Evolutionary conservation across 2,888 invertebrate species (phyloP).

Genomic region (Patella caerulea): DNA sequence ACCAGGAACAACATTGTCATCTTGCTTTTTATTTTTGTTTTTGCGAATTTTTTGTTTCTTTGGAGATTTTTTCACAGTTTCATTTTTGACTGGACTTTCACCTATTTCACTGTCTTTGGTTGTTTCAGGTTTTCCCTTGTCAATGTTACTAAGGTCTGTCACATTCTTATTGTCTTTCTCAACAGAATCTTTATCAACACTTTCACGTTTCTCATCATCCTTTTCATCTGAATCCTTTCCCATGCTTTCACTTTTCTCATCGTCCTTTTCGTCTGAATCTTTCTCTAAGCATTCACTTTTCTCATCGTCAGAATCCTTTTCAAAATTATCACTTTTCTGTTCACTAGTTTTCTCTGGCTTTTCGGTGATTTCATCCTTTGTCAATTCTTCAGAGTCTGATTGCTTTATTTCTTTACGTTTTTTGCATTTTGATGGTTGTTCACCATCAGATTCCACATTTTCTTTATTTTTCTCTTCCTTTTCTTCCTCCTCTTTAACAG

Average conservation of each 20-base stretch:
- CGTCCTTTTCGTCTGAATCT: neutral
- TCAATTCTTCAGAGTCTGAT: constrained; percentile 20
- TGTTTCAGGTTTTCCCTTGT: constrained; percentile 30
- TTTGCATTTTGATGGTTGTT: constrained; percentile 16
- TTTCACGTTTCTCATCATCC: constrained; percentile 24
- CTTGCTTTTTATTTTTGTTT: constrained; percentile 20
- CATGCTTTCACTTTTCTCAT: neutral
- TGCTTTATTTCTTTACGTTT: constrained; percentile 18
- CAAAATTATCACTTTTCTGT: neutral
- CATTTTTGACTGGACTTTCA: constrained; percentile 9
- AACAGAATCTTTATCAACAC: constrained; percentile 33
- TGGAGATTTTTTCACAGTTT: constrained; percentile 27
- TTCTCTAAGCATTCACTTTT: neutral
- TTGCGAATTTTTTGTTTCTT: constrained; percentile 28
- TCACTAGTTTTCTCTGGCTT: too few species aligned
- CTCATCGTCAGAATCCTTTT: neutral
- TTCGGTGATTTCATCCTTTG: too few species aligned
- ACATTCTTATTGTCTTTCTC: constrained; percentile 22
- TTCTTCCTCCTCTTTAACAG: neutral
- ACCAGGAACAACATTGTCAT: neutral
- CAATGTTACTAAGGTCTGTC: neutral
- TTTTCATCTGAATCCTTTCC: neutral
- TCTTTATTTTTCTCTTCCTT: constrained; percentile 9
- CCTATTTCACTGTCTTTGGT: constrained; percentile 17
- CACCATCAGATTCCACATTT: constrained; percentile 17